phyloP scores from a whole-genome alignment of 2,113 vertebrate genomes.

The Leucopternis melanops region DNA sequence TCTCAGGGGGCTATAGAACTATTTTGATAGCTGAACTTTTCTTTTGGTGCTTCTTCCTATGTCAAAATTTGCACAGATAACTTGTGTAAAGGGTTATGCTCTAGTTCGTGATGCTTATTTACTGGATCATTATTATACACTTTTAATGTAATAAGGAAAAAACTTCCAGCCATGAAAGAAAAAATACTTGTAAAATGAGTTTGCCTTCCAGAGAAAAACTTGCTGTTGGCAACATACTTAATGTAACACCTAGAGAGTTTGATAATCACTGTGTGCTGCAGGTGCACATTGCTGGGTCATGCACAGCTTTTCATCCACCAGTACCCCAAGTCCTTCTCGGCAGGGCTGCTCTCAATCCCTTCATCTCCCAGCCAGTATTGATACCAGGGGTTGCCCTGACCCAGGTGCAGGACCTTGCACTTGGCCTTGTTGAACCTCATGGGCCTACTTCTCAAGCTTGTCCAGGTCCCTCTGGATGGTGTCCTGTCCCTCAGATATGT shows the following conservation, averaged over 20 bases:
- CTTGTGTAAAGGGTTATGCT: background rate
- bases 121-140: background rate
- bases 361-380: too few species aligned
- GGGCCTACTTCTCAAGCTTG: too few species aligned
- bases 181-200: background rate
- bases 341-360: too few species aligned
- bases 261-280: background rate
- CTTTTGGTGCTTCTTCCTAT: background rate
- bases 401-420: too few species aligned
- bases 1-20: background rate
- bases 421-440: too few species aligned
- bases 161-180: background rate
- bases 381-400: too few species aligned
- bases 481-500: too few species aligned
- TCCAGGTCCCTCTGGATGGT: background rate
- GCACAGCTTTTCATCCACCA: too few species aligned
- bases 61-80: background rate
- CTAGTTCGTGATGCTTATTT: background rate
- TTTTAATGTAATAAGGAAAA: background rate
- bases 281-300: too few species aligned
- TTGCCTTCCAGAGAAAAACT: slow-evolving; percentile 53
- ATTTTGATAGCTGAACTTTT: background rate
- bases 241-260: slow-evolving; percentile 18
- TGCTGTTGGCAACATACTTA: slow-evolving; percentile 37
- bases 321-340: too few species aligned